Conservation (phyloP, 1,140 invertebrate genomes). For the Diorhabda carinulata region DNA sequence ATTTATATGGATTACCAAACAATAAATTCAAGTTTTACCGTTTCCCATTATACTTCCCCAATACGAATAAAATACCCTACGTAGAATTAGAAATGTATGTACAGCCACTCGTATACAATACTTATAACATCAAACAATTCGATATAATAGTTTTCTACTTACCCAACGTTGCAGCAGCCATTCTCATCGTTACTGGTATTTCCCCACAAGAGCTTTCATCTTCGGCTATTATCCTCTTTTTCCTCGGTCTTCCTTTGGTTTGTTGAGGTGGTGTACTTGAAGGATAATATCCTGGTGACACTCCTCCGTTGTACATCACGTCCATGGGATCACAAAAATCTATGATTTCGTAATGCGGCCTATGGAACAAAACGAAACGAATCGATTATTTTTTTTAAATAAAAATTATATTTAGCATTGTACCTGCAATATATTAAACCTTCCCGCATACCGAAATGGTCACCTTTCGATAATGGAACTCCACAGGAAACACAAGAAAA, state of each 20-base stretch:
- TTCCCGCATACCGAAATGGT: constrained; percentile 84
- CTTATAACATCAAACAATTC: not conserved
- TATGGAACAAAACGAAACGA: constrained; percentile 42
- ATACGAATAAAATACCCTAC: too few relatives aligned
- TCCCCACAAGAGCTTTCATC: constrained; percentile 54
- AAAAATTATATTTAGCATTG: constrained; percentile 8
- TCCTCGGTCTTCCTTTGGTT: constrained; percentile 80
- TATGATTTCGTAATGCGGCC: constrained; percentile 64
- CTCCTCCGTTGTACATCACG: constrained; percentile 52
- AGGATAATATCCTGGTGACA: constrained; percentile 58
- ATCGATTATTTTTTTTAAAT: not conserved
- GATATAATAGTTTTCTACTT: constrained; percentile 38
- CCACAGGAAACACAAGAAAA: constrained; percentile 87
- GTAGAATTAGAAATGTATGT: too few relatives aligned
- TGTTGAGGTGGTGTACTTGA: constrained; percentile 54
- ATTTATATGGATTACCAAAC: too few relatives aligned
- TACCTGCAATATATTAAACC: constrained; percentile 72
- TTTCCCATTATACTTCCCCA: too few relatives aligned
- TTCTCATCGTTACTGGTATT: constrained; percentile 64
- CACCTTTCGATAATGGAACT: constrained; percentile 71
- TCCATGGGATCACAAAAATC: constrained; percentile 48
- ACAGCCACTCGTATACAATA: too few relatives aligned
- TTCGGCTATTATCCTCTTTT: constrained; percentile 59
- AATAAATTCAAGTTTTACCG: too few relatives aligned
- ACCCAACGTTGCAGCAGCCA: constrained; percentile 67